Base-by-base conservation (phyloP, 1,140 invertebrate species). In the Chelonus insularis region DNA sequence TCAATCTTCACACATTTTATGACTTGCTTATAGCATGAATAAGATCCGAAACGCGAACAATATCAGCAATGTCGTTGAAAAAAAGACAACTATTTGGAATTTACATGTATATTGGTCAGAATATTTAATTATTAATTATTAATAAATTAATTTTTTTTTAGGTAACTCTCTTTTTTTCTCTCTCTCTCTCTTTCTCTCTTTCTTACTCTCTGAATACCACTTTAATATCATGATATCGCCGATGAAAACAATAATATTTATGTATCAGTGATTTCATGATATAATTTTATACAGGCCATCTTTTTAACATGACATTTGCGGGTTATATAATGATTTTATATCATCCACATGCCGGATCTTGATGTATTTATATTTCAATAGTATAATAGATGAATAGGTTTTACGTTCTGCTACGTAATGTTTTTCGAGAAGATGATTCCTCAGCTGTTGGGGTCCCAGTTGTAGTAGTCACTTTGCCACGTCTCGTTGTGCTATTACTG, bases 371-470 rank as follows among this genome's bases (percentile, higher is more conserved):
- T 55, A 52, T 34, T 45, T 45, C 12, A 18, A 18, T 7, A 16
- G 7, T 6, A 39, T 37, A 55, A 37, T 39, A 14, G 34, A 56
- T 56, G 11, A 37, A 65, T 71, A 52, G 61, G 60, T 74, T 63
- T 79, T 79, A 79, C 69, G 72, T 69, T 69, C 75, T 68, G 50
- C 73, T 70, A 55, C 75, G 76, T 54, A 75, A 70, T 51, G 77
- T 79, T 67, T 78, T 79, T 48, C 76, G 72, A 25, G 70, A 55
- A 48, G 76, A 65, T 34, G 71, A 37, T 43, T 70, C 60, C 60
- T 76, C 75, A 11, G 73, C 70, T 18, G 60, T 37, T 50, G 65
- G 47, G 18, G 57, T 57, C 23, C 47, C 55, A 25, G n/a, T 37
- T 5, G 67, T 68, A n/a, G 59, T 64, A 37, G 69, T 67, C 20